Conservation (phyloP, 2,888 invertebrate species). For the Sphecodes monilicornis region DNA sequence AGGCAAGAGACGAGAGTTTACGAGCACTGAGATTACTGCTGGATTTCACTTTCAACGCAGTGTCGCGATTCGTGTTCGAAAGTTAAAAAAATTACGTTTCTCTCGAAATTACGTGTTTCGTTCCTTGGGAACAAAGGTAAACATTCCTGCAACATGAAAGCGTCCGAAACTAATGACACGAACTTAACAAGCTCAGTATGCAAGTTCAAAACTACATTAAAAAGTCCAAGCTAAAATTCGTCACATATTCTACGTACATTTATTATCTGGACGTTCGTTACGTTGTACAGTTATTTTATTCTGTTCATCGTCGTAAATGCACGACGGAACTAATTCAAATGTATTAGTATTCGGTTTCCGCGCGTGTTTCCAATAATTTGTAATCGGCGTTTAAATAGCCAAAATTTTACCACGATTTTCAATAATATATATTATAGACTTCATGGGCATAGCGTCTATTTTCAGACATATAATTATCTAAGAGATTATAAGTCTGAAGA, state of each 20-base stretch:
- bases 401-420: neutral
- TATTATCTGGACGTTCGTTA: neutral
- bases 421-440: no score
- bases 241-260: neutral
- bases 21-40: conserved; percentile 45
- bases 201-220: neutral
- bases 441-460: no score
- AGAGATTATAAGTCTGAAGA: no score
- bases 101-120: neutral
- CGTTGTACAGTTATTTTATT: neutral
- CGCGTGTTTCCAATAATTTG: no score
- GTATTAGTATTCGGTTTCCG: neutral
- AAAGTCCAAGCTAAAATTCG: neutral
- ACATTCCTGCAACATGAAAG: neutral
- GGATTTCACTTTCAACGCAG: conserved; percentile 67
- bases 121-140: neutral
- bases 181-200: neutral
- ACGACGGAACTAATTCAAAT: neutral
- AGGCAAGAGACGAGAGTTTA: conserved; percentile 41
- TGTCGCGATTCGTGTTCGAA: neutral
- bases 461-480: neutral
- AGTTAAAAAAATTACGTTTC: neutral
- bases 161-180: neutral
- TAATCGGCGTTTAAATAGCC: neutral
- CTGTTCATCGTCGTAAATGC: neutral